Evolutionary conservation across 2,888 invertebrate species (phyloP), one percentile per base, ranked within the genome.

Genomic region (Andrena bucephala): DNA sequence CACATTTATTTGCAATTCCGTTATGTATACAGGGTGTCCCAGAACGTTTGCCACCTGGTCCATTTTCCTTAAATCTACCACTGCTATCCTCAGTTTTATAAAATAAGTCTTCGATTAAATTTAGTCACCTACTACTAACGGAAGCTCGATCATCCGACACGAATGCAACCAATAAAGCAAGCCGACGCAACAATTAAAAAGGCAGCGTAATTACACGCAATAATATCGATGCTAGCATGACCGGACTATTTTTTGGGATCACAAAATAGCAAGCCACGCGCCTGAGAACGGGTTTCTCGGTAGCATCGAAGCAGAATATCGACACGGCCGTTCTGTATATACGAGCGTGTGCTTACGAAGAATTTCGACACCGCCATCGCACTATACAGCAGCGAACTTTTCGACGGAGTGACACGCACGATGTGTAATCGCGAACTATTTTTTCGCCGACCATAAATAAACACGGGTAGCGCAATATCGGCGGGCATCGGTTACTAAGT

Each of bases 381-480:
- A 13, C 71, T 71, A 54, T 71, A 72, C 63, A 57, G 48, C 5
- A 31, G 13, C 63, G 50, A 54, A 27, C 8, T 36, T 48, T 57
- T n/a, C 63, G 50, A 66, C 71, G 66, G 27, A 42, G 27, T 27
- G 63, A 36, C 54, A 63, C 65, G 67, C 36, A 50, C 20, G 80
- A 63, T 72, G 57, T 72, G 73, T 80, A 80, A 81, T 81, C 81
- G 50, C 0, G 63, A 68, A 81, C 81, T 81, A 81, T 81, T 81
- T 81, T 71, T 72, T 81, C 81, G n/a, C 24, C n/a, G 50, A 79
- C 81, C 81, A 81, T 81, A 81, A 81, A 81, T 81, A 81, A 81
- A 81, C 81, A 2, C 13, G 50, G 27, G n/a, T 8, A 68, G 36
- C 50, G 72, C 62, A 20, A 72, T 24, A 36, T 42, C 57, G 48